phyloP scores from a whole-genome alignment of 2,888 invertebrate genomes.

The Drosophila paranaensis region DNA sequence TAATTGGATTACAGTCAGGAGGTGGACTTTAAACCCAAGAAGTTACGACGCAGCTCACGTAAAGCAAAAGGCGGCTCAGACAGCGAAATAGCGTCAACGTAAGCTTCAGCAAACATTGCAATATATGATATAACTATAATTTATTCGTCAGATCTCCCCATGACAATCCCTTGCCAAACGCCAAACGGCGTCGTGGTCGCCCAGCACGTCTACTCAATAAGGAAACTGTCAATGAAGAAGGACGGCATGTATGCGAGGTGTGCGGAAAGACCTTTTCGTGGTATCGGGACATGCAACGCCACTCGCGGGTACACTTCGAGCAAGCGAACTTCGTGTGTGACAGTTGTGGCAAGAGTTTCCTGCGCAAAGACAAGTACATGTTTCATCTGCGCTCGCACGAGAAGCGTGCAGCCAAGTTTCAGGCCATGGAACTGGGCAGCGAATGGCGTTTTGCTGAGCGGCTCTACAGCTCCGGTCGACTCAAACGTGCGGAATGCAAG shows the following conservation, averaged over 20 bases:
- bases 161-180: not conserved
- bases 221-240: conserved; percentile 46
- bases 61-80: conserved; percentile 30
- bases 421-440: conserved; percentile 37
- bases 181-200: conserved; percentile 67
- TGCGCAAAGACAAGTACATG: conserved; percentile 78
- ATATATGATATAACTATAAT: not conserved
- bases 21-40: conserved; percentile 13
- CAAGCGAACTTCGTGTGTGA: conserved; percentile 64
- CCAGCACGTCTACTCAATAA: conserved; percentile 47
- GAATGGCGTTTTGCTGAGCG: conserved; percentile 79
- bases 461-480: conserved; percentile 69
- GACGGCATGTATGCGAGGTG: conserved; percentile 74
- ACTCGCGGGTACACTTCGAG: conserved; percentile 75
- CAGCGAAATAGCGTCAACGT: conserved; percentile 46
- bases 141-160: conserved; percentile 6
- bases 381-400: conserved; percentile 71
- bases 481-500: conserved; percentile 80
- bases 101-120: not conserved
- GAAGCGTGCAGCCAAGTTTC: conserved; percentile 36
- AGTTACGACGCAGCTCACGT: conserved; percentile 50
- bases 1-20: conserved; percentile 15
- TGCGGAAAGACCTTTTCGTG: conserved; percentile 82
- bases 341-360: conserved; percentile 71
- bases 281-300: conserved; percentile 81